Evolutionary conservation across 2,797 vertebrate genomes (phyloP).

Genomic region (Microctenopoma stevenorrisi): DNA sequence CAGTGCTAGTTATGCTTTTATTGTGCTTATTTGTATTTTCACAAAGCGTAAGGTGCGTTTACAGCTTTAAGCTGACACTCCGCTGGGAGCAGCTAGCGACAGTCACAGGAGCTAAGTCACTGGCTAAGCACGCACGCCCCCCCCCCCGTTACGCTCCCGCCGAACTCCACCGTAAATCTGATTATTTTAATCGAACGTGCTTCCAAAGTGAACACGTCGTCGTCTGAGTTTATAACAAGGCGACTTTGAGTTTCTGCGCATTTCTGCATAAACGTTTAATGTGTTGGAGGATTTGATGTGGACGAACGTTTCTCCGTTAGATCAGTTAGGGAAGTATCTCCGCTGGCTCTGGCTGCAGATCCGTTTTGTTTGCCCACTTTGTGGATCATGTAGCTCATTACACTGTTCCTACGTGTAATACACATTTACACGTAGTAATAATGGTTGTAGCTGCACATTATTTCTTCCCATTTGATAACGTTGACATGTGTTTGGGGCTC

Average conservation of each 20-base stretch:
- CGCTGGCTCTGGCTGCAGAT: too few species aligned
- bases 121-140: too few species aligned
- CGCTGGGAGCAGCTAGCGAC: background rate
- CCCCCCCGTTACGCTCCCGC: background rate
- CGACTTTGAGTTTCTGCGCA: accelerated
- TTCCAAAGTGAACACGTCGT: accelerated
- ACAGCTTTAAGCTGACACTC: background rate
- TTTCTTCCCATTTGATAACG: too few species aligned
- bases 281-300: background rate
- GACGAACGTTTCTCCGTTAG: too few species aligned
- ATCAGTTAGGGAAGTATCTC: too few species aligned
- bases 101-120: background rate
- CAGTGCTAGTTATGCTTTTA: accelerated
- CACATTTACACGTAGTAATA: too few species aligned
- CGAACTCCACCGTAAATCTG: background rate
- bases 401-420: too few species aligned
- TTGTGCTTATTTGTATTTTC: too few species aligned
- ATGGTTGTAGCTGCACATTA: too few species aligned
- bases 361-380: too few species aligned
- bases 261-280: background rate
- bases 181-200: accelerated
- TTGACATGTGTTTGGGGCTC: too few species aligned
- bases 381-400: too few species aligned
- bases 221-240: accelerated
- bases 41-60: background rate